Conservation (phyloP, 2,797 vertebrate genomes). For the Falco novaeseelandiae region DNA sequence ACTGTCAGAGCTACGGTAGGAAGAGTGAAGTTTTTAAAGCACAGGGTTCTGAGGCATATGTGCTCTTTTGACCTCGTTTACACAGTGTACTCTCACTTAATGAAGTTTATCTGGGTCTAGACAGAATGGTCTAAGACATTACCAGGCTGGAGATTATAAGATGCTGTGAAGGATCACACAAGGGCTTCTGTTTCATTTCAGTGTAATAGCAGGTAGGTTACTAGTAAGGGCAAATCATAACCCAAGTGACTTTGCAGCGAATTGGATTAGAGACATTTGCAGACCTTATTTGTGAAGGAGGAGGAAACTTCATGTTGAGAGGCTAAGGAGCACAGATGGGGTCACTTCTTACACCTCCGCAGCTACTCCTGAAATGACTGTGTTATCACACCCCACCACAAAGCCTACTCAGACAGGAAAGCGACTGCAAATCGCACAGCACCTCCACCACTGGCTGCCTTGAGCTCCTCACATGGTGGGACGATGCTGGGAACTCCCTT, state of each 20-base stretch:
- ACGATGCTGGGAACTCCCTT: not conserved
- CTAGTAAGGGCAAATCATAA: not conserved
- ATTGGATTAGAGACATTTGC: not conserved
- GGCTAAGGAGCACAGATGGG: not conserved
- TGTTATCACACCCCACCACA: not conserved
- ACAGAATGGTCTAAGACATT: not conserved
- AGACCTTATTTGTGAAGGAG: not conserved
- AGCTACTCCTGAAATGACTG: not conserved
- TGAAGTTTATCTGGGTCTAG: not conserved
- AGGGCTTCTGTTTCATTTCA: not conserved
- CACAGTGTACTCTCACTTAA: not conserved
- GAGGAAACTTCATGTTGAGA: not conserved
- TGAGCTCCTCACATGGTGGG: rapidly evolving
- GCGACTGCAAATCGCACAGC: not conserved
- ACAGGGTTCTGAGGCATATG: not conserved
- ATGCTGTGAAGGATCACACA: not conserved
- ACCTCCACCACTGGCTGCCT: not conserved
- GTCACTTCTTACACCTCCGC: not conserved
- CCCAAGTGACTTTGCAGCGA: not conserved
- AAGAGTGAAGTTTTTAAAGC: not conserved
- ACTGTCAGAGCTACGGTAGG: not conserved
- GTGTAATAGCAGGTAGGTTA: not conserved
- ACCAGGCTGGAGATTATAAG: not conserved
- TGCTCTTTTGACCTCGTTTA: not conserved
- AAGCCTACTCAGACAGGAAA: not conserved